Evolutionary conservation across 2,797 vertebrate species (phyloP).

Genomic region (Carduelis carduelis): DNA sequence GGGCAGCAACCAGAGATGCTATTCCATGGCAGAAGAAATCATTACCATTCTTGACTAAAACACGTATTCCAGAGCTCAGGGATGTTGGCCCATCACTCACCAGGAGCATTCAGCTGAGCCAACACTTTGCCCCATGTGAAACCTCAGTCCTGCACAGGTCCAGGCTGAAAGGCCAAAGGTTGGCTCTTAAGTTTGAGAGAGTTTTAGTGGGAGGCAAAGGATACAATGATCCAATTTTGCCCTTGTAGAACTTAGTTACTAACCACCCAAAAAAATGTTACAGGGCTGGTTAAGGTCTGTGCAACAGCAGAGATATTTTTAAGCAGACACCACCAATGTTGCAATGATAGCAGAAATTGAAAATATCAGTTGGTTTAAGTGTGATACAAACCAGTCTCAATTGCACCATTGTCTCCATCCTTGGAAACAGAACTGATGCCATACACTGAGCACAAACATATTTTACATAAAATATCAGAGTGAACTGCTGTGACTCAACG

Average conservation of each 20-base stretch:
- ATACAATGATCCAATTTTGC: not conserved
- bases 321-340: not conserved
- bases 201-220: not conserved
- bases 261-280: not conserved
- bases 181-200: not conserved
- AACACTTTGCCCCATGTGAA: accelerated
- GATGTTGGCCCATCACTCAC: not conserved
- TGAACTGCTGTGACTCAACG: not conserved
- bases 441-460: not conserved
- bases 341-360: not conserved
- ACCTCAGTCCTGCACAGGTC: not conserved
- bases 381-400: not conserved
- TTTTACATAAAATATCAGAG: not conserved
- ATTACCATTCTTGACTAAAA: not conserved
- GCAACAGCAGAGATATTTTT: not conserved
- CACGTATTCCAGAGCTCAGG: not conserved
- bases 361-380: not conserved
- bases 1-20: not conserved
- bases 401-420: not conserved
- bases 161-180: not conserved
- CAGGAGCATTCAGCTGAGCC: not conserved
- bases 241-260: not conserved
- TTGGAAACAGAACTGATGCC: not conserved
- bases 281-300: not conserved
- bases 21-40: not conserved